These are phyloP conservation scores for Heliconius ismenius DNA, from an alignment of 2,888 invertebrate genomes.

Conservation along the genomic window DNA sequence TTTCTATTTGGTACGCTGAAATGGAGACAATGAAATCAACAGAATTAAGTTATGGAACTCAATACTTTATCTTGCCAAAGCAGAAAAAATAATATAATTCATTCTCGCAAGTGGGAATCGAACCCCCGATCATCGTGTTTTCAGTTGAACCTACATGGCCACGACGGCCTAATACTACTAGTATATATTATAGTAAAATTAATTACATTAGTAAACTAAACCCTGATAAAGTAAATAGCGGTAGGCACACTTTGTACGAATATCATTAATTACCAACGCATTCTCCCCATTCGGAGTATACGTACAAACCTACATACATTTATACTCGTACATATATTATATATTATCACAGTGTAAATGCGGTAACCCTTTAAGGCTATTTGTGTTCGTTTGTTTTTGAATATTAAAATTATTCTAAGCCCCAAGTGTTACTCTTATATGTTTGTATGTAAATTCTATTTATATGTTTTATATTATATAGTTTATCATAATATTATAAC, in stretches of 20 bases:
- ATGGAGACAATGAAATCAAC: neutral
- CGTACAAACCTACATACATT: constrained; percentile 20
- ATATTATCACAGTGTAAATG: constrained; percentile 1
- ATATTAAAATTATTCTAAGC: neutral
- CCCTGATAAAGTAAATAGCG: constrained; percentile 49
- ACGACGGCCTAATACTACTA: neutral
- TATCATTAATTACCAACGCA: constrained; percentile 74
- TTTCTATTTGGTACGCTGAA: neutral
- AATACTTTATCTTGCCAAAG: neutral
- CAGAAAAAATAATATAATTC: neutral
- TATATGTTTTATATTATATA: no score
- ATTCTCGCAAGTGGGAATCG: neutral
- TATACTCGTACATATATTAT: neutral
- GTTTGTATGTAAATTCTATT: no score
- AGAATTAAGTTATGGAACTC: neutral
- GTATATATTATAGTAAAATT: constrained; percentile 3
- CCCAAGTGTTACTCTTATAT: neutral
- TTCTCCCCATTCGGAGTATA: constrained; percentile 50
- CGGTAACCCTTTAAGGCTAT: neutral
- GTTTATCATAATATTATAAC: no score
- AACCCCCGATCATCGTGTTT: neutral
- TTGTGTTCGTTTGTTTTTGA: constrained; percentile 2
- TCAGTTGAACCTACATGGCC: no score
- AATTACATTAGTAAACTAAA: constrained; percentile 10
- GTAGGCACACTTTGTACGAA: constrained; percentile 63